Evolutionary conservation across 2,113 vertebrate genomes (phyloP).

Genomic region (Peucedramus taeniatus): DNA sequence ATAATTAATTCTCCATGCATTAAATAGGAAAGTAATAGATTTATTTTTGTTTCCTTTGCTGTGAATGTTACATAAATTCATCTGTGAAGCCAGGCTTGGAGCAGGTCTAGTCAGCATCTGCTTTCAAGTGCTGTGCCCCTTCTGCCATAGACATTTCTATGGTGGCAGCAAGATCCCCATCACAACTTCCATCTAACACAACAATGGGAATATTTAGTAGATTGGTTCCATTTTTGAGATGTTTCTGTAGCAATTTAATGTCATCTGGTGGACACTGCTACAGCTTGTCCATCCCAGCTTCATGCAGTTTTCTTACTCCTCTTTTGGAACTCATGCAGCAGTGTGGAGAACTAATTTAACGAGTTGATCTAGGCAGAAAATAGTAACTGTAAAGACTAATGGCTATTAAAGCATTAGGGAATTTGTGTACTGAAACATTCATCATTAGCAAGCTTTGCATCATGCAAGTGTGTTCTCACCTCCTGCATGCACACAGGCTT

Average conservation of each 20-base stretch:
- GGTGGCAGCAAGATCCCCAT: not conserved
- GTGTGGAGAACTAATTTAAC: not conserved
- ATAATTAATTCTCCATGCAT: not conserved
- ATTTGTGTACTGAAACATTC: not conserved
- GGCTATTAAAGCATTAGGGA: not conserved
- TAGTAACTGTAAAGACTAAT: not conserved
- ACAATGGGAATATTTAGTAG: not conserved
- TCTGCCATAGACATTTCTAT: accelerated
- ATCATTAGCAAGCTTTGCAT: not conserved
- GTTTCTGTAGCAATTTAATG: not conserved
- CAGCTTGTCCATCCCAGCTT: not conserved
- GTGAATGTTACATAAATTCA: not conserved
- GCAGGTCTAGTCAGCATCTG: not conserved
- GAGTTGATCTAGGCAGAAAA: not conserved
- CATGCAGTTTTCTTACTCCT: not conserved
- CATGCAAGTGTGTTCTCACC: not conserved
- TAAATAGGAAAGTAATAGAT: not conserved
- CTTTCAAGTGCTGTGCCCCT: not conserved
- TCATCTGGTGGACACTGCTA: not conserved
- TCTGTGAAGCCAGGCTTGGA: not conserved
- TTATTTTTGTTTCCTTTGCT: not conserved
- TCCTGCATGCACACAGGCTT: not conserved
- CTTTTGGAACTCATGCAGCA: not conserved
- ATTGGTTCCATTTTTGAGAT: not conserved
- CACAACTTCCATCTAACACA: not conserved